phyloP scores from a whole-genome alignment of 2,888 invertebrate species.

The Hanleya hanleyi region DNA sequence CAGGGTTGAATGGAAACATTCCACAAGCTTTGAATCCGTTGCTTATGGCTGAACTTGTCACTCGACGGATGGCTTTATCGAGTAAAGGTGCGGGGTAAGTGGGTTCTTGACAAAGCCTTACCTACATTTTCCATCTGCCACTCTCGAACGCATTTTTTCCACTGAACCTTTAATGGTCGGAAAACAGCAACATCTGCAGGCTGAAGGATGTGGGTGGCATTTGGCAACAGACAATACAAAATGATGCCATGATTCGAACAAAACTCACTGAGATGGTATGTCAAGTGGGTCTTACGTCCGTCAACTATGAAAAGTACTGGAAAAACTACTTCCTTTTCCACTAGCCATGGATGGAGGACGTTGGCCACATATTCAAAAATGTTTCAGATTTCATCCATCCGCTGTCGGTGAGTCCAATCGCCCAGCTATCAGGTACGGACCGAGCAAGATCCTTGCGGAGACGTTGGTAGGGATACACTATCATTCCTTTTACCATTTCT shows the following conservation, averaged over 20 bases:
- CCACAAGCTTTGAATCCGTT: conserved; percentile 23
- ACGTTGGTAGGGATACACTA: not conserved
- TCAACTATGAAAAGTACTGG: not conserved
- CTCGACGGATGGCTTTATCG: conserved; percentile 18
- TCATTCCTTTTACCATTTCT: not conserved
- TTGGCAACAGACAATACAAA: conserved; percentile 27
- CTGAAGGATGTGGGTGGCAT: conserved; percentile 30
- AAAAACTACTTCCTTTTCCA: not conserved
- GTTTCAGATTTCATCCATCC: not conserved
- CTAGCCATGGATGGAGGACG: not conserved
- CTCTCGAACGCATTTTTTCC: conserved; percentile 25
- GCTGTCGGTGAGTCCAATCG: not conserved
- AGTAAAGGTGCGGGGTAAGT: conserved; percentile 22
- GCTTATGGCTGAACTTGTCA: conserved; percentile 13
- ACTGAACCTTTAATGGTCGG: conserved; percentile 23
- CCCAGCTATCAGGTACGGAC: not conserved
- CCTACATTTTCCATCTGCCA: conserved; percentile 31
- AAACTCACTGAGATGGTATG: not conserved
- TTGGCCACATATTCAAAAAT: not conserved
- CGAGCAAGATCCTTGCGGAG: not conserved
- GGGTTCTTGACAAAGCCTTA: conserved; percentile 18
- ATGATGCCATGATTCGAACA: conserved; percentile 26
- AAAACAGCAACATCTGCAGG: conserved; percentile 29
- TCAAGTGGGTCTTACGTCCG: not conserved
- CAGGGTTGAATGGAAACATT: conserved; percentile 18